Conservation (phyloP, 2,113 vertebrate genomes). For the Lynx canadensis region DNA sequence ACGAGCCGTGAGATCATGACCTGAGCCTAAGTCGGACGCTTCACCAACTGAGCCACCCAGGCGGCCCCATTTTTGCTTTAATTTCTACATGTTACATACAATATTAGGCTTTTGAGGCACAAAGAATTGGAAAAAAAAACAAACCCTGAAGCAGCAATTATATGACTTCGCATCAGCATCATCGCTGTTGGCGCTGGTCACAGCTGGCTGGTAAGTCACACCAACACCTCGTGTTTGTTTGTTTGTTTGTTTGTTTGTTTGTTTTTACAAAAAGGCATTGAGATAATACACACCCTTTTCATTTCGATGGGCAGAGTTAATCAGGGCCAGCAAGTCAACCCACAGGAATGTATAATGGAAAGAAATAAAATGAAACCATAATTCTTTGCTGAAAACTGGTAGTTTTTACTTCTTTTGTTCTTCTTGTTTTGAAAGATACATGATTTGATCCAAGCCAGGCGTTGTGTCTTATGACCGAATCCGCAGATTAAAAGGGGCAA, state of each 20-base stretch:
- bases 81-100: background rate
- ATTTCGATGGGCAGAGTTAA: background rate
- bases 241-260: too few relatives aligned
- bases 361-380: background rate
- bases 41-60: too few relatives aligned
- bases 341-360: background rate
- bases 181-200: background rate
- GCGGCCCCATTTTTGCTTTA: background rate
- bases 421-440: background rate
- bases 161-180: background rate
- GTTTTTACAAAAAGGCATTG: background rate
- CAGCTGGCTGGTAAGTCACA: background rate
- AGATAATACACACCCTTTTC: background rate
- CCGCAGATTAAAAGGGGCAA: background rate
- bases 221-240: background rate
- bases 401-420: background rate
- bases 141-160: background rate
- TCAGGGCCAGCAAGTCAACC: background rate
- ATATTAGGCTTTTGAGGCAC: background rate
- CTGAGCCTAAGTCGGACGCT: too few relatives aligned
- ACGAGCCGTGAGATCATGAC: too few relatives aligned
- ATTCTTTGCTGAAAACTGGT: background rate
- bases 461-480: background rate
- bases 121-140: background rate
- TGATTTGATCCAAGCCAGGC: background rate